These are phyloP conservation scores for Parthenolecanium corni DNA, from an alignment of 2,888 invertebrate genomes.

Conservation along the genomic window DNA sequence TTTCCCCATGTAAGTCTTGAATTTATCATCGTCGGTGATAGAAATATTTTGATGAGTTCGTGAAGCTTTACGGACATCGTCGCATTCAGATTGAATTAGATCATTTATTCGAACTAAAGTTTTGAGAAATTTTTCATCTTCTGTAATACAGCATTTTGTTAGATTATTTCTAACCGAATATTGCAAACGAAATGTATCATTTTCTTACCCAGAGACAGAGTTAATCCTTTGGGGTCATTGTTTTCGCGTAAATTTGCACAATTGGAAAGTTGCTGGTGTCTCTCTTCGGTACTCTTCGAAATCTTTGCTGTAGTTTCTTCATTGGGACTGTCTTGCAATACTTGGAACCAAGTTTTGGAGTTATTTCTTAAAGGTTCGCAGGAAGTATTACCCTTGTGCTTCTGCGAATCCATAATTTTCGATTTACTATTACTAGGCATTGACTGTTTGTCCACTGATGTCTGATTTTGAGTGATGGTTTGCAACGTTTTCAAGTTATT, in stretches of 20 bases:
- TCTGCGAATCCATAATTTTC: too few species aligned
- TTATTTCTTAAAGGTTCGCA: neutral
- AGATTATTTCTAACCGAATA: neutral
- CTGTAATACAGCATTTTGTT: neutral
- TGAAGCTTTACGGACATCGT: neutral
- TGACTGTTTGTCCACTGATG: too few species aligned
- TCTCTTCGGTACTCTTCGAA: too few species aligned
- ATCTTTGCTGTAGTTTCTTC: neutral
- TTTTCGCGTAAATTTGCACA: neutral
- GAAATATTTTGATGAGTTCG: neutral
- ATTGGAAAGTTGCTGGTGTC: too few species aligned
- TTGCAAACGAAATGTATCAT: neutral
- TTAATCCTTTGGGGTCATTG: too few species aligned
- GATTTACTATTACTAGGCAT: too few species aligned
- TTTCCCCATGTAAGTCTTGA: neutral
- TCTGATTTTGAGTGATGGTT: too few species aligned
- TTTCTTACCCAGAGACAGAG: too few species aligned
- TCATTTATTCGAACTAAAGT: slow-evolving; percentile 7
- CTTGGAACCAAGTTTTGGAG: slow-evolving; percentile 20
- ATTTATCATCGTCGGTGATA: neutral
- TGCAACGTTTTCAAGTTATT: too few species aligned
- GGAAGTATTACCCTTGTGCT: too few species aligned
- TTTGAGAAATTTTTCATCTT: slow-evolving; percentile 8
- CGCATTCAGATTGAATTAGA: neutral
- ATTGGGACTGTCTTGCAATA: slow-evolving; percentile 9